phyloP scores from a whole-genome alignment of 2,888 invertebrate genomes.

The Epinotia brunnichana region DNA sequence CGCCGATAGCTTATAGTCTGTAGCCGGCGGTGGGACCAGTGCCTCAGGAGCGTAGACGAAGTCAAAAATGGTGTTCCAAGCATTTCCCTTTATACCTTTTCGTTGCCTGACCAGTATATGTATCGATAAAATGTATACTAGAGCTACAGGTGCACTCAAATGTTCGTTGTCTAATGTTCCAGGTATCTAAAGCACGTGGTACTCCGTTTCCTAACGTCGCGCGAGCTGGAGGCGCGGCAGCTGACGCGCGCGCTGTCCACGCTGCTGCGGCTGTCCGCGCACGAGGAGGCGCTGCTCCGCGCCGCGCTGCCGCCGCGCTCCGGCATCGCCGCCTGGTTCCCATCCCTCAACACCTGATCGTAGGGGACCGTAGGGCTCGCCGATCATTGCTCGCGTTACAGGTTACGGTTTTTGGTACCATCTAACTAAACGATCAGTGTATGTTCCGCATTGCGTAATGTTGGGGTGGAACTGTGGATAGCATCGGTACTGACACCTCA shows the following conservation, averaged over 20 bases:
- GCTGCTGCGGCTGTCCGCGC: conserved; percentile 90
- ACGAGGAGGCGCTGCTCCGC: conserved; percentile 93
- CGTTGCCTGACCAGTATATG: no score
- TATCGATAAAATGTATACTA: no score
- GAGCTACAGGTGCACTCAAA: no score
- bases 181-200: no score
- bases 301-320: conserved; percentile 86
- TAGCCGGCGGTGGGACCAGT: no score
- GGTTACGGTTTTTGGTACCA: not conserved
- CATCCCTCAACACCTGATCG: conserved; percentile 68
- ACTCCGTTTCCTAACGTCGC: no score
- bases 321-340: conserved; percentile 71
- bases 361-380: not conserved
- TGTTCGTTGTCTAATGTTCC: no score
- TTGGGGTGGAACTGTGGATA: not conserved
- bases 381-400: not conserved
- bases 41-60: no score
- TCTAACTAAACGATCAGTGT: not conserved
- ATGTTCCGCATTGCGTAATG: not conserved
- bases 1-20: no score
- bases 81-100: no score
- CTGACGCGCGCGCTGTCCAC: conserved; percentile 94
- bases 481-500: no score
- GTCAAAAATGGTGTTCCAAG: no score
- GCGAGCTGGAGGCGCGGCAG: conserved; percentile 94